Evolutionary conservation across 1,140 invertebrate species (phyloP).

Genomic region (Euura saliciscinereae): DNA sequence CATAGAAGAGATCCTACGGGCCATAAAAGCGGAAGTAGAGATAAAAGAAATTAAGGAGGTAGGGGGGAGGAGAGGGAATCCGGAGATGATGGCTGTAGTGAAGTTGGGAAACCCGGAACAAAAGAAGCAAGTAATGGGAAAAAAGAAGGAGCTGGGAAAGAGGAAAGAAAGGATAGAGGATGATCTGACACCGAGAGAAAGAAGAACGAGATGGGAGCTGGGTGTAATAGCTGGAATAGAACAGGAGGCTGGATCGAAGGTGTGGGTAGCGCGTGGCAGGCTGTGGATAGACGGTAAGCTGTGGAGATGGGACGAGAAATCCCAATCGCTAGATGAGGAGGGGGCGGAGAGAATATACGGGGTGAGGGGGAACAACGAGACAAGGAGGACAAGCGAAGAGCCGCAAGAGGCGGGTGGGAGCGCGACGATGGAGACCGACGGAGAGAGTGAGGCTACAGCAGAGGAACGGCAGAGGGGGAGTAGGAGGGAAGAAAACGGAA

Average conservation of each 20-base stretch:
- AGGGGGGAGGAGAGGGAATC: not conserved
- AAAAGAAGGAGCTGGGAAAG: not conserved
- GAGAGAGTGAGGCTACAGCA: not conserved
- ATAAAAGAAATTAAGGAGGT: constrained; percentile 5
- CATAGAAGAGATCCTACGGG: not conserved
- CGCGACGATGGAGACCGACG: not conserved
- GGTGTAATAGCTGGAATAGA: not conserved
- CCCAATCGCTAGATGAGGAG: too few relatives aligned
- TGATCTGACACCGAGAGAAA: not conserved
- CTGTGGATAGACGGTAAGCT: too few relatives aligned
- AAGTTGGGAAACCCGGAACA: constrained; percentile 3
- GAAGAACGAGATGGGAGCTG: not conserved
- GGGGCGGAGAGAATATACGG: too few relatives aligned
- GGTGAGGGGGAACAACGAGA: too few relatives aligned
- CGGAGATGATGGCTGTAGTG: not conserved
- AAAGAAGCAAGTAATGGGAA: constrained; percentile 4
- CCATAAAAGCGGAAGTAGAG: not conserved
- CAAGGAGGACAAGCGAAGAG: too few relatives aligned
- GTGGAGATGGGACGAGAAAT: too few relatives aligned
- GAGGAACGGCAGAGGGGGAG: not conserved
- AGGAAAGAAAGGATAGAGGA: not conserved
- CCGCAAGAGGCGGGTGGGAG: not conserved
- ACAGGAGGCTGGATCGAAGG: too few relatives aligned
- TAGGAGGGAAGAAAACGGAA: not conserved
- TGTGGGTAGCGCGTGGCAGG: too few relatives aligned